Conservation (phyloP, 1,140 invertebrate genomes). For the Cotesia glomerata region DNA sequence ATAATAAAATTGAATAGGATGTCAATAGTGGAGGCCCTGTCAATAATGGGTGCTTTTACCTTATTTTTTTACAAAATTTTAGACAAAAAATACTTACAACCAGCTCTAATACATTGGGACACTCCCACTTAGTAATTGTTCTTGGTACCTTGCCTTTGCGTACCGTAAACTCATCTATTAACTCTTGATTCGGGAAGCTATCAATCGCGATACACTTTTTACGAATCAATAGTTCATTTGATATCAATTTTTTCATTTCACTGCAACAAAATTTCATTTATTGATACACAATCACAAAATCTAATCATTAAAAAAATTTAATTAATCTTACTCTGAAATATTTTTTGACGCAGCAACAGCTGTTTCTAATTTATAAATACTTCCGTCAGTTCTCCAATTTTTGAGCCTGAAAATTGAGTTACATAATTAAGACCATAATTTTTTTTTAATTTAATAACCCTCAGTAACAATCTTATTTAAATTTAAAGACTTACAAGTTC, state of each 20-base stretch:
- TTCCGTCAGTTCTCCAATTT: slow-evolving; percentile 66
- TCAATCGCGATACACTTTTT: slow-evolving; percentile 70
- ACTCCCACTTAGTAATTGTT: slow-evolving; percentile 67
- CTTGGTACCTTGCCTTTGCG: slow-evolving; percentile 60
- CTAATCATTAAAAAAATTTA: slow-evolving; percentile 17
- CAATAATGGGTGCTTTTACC: too few species aligned
- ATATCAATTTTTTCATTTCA: slow-evolving; percentile 67
- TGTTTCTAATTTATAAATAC: slow-evolving; percentile 64
- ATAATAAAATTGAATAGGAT: too few species aligned
- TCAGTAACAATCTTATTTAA: not conserved
- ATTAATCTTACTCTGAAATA: slow-evolving; percentile 64
- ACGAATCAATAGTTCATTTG: slow-evolving; percentile 74
- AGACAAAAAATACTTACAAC: slow-evolving; percentile 58
- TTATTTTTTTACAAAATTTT: not conserved
- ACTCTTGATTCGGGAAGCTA: slow-evolving; percentile 73
- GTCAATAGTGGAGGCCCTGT: too few species aligned
- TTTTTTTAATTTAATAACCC: too few species aligned
- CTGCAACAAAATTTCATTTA: slow-evolving; percentile 54
- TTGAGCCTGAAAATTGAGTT: slow-evolving; percentile 57
- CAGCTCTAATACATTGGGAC: slow-evolving; percentile 74
- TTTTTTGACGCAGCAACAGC: slow-evolving; percentile 66
- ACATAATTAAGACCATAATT: too few species aligned
- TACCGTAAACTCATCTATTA: slow-evolving; percentile 78
- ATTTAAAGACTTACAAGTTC: not conserved
- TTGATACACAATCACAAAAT: not conserved